Percentiles rank a stretch among this genome's conserved stretches.
These are phyloP conservation scores for Macrotis lagotis DNA, from an alignment of 2,113 vertebrate genomes.

Conservation along the genomic window DNA sequence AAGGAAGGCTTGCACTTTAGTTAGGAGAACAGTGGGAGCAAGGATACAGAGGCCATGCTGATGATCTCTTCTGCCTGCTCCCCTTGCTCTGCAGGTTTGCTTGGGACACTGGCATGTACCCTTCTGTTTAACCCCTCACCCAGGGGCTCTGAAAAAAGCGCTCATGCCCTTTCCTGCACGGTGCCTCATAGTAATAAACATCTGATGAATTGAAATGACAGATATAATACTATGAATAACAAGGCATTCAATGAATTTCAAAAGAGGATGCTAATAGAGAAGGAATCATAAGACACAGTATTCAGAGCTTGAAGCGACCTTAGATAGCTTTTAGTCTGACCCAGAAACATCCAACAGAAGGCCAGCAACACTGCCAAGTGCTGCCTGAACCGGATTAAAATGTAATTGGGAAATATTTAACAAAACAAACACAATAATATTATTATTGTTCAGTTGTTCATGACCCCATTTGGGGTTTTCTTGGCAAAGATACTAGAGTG, in stretches of 20 bases:
- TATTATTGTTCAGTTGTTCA: background rate
- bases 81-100: background rate
- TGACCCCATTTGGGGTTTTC: background rate
- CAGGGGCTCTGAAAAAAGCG: background rate
- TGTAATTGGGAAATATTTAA: background rate
- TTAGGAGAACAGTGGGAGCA: background rate
- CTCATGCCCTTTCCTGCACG: background rate
- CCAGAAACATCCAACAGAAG: background rate
- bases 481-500: too few relatives aligned
- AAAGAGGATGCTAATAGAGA: background rate
- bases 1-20: background rate
- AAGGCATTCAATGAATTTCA: background rate
- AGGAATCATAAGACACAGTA: background rate
- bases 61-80: background rate
- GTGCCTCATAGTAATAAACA: background rate
- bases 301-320: background rate
- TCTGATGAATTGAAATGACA: background rate
- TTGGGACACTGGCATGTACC: background rate
- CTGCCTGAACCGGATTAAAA: background rate
- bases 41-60: background rate
- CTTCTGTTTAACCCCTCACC: background rate
- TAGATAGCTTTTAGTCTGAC: background rate
- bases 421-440: background rate
- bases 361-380: background rate
- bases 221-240: background rate